phyloP scores from a whole-genome alignment of 2,113 vertebrate genomes.

The Phasianus colchicus region DNA sequence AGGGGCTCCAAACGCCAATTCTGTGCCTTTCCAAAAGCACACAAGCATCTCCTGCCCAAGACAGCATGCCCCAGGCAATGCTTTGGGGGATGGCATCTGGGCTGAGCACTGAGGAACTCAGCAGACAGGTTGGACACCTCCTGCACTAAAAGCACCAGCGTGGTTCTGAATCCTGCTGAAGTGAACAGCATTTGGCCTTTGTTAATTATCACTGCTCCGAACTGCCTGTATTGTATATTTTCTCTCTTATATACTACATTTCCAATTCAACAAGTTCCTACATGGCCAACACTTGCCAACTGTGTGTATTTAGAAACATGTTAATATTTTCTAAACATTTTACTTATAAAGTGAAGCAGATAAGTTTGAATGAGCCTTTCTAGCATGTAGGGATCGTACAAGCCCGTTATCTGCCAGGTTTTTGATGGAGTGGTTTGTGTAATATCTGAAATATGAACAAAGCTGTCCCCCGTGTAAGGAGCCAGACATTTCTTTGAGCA shows the following conservation, averaged over 20 bases:
- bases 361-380: not conserved
- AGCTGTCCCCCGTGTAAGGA: conserved; percentile 13
- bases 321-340: not conserved
- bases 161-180: not conserved
- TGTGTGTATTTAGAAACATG: not conserved
- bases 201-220: not conserved
- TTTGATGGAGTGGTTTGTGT: conserved; percentile 1
- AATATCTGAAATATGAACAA: conserved; percentile 42
- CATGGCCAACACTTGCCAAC: not conserved
- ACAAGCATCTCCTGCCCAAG: not conserved
- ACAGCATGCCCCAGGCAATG: rapidly evolving
- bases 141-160: not conserved
- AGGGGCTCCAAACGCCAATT: rapidly evolving
- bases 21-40: not conserved
- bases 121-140: not conserved
- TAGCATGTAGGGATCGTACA: not conserved
- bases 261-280: not conserved
- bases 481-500: not conserved
- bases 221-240: not conserved
- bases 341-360: not conserved
- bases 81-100: not conserved
- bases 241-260: not conserved
- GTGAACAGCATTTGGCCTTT: not conserved
- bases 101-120: not conserved
- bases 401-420: not conserved